Conservation (phyloP, 2,797 vertebrate genomes). For the Sciaenops ocellatus region DNA sequence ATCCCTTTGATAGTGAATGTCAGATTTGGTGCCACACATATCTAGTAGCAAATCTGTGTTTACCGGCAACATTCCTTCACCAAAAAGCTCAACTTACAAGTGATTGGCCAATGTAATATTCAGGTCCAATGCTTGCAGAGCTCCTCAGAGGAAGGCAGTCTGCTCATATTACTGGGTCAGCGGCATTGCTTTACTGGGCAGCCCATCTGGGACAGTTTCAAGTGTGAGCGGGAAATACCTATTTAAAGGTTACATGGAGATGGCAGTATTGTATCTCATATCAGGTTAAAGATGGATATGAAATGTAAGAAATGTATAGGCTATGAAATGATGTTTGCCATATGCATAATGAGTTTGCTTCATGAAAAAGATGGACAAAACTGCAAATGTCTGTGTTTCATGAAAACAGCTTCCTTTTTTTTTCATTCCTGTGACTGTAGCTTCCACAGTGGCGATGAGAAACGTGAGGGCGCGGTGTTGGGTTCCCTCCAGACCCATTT, state of each 20-base stretch:
- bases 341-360: background rate
- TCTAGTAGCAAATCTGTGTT: constrained; percentile 71
- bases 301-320: background rate
- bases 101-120: constrained; percentile 48
- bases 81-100: constrained; percentile 62
- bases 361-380: background rate
- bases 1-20: constrained; percentile 61
- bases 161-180: constrained; percentile 79
- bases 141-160: constrained; percentile 58
- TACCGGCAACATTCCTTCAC: constrained; percentile 72
- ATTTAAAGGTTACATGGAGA: constrained; percentile 66
- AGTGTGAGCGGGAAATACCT: constrained; percentile 66
- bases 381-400: background rate
- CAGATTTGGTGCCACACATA: constrained; percentile 60
- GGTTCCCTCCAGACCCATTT: constrained; percentile 85
- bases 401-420: constrained; percentile 26
- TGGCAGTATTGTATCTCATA: constrained; percentile 20
- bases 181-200: constrained; percentile 70
- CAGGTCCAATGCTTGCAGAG: constrained; percentile 40
- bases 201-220: constrained; percentile 72
- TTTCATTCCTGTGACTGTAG: constrained; percentile 55
- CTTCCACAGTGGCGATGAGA: constrained; percentile 66
- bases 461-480: constrained; percentile 78
- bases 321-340: background rate
- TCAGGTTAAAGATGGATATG: constrained; percentile 8